Conservation (phyloP, 2,113 vertebrate genomes). For the Morone chrysops region DNA sequence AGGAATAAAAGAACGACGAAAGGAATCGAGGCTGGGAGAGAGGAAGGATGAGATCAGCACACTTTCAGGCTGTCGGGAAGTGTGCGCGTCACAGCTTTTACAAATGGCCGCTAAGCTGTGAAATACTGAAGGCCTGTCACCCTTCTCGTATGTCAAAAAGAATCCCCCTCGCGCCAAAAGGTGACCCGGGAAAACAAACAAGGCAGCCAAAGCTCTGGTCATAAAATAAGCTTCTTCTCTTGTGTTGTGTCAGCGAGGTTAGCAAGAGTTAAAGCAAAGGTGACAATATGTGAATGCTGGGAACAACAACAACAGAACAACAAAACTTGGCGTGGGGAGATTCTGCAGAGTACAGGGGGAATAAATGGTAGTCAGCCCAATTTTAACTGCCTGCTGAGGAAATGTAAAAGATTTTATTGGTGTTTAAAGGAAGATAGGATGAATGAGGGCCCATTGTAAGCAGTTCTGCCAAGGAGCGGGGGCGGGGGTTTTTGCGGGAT, state of each 20-base stretch:
- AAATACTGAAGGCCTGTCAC: conserved; percentile 67
- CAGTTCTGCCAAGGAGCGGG: conserved; percentile 35
- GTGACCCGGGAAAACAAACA: conserved; percentile 64
- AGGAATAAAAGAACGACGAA: not conserved
- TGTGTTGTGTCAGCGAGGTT: conserved; percentile 31
- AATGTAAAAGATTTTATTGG: conserved; percentile 84
- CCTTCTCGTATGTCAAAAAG: conserved; percentile 66
- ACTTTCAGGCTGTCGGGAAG: conserved; percentile 28
- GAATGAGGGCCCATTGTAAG: conserved; percentile 75
- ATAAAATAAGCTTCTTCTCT: conserved; percentile 32
- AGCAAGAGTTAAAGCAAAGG: conserved; percentile 14
- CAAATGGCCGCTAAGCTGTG: conserved; percentile 64
- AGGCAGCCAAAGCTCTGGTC: conserved; percentile 18
- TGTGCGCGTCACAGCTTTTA: conserved; percentile 37
- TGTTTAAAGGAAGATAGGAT: conserved; percentile 76
- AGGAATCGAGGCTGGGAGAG: not conserved
- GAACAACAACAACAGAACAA: conserved; percentile 6
- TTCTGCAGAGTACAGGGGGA: conserved; percentile 37
- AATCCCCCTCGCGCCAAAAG: conserved; percentile 47
- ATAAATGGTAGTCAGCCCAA: conserved; percentile 52
- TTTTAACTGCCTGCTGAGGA: conserved; percentile 75
- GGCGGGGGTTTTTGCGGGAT: conserved; percentile 21
- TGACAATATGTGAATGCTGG: not conserved
- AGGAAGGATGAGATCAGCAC: conserved; percentile 17
- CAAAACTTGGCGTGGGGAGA: conserved; percentile 19